These are phyloP conservation scores for Leptopilina clavipes DNA, from an alignment of 1,140 invertebrate genomes.

Conservation along the genomic window DNA sequence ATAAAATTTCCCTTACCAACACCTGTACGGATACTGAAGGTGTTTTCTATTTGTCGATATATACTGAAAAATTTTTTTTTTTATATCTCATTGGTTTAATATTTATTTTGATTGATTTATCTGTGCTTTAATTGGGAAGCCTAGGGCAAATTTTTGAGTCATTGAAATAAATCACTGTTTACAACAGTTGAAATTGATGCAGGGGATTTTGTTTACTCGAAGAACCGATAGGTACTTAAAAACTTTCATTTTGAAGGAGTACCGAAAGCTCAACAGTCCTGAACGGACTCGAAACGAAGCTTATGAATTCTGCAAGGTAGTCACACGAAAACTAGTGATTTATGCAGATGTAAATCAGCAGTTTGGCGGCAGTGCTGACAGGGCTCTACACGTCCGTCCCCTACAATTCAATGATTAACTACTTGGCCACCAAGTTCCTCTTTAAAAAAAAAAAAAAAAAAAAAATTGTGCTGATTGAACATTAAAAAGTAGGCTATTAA, in stretches of 20 bases:
- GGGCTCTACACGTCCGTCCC: constrained; percentile 38
- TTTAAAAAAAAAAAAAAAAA: neutral
- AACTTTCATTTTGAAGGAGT: constrained; percentile 22
- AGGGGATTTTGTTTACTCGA: constrained; percentile 34
- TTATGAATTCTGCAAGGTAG: constrained; percentile 35
- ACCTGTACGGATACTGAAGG: neutral
- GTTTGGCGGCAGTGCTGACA: constrained; percentile 52
- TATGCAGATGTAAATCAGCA: constrained; percentile 54
- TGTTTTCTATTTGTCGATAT: neutral
- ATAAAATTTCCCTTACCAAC: neutral
- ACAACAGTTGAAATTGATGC: constrained; percentile 33
- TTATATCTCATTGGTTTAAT: constrained; percentile 10
- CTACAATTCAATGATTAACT: constrained; percentile 35
- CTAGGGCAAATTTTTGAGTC: constrained; percentile 29
- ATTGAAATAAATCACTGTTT: constrained; percentile 28
- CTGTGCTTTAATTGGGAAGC: constrained; percentile 14
- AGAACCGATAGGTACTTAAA: constrained; percentile 28
- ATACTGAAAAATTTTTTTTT: neutral
- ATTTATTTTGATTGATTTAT: constrained; percentile 25
- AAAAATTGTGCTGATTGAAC: neutral
- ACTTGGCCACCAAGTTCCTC: constrained; percentile 40
- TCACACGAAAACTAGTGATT: constrained; percentile 47
- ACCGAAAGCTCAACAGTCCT: constrained; percentile 22
- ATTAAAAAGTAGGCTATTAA: neutral
- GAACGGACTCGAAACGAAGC: constrained; percentile 23